phyloP scores from a whole-genome alignment of 37 sponge, comb jelly and placozoan species.

The Theonella swinhoei region DNA sequence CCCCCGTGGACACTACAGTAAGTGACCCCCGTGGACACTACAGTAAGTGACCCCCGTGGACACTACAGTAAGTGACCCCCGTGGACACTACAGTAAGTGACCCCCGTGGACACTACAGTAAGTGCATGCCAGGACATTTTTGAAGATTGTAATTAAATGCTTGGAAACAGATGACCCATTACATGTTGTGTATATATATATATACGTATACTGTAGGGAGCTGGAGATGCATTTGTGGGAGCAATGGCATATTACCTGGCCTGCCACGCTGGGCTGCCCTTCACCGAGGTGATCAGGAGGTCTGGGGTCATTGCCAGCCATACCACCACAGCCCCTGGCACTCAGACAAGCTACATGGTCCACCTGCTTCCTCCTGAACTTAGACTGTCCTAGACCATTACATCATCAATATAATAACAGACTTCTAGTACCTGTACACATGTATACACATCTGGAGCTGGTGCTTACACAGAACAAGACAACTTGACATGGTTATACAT shows the following conservation, averaged over 20 bases:
- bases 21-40: too few relatives aligned
- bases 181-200: too few relatives aligned
- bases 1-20: too few relatives aligned
- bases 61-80: too few relatives aligned
- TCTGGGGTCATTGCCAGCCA: constrained; percentile 75
- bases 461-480: not conserved
- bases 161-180: too few relatives aligned
- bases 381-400: not conserved
- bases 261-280: constrained; percentile 18
- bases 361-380: not conserved
- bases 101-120: too few relatives aligned
- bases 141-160: too few relatives aligned
- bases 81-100: too few relatives aligned
- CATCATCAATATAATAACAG: too few relatives aligned
- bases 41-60: too few relatives aligned
- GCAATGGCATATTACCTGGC: constrained; percentile 89
- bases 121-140: too few relatives aligned
- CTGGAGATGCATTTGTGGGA: constrained; percentile 99
- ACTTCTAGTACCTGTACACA: too few relatives aligned
- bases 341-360: constrained; percentile 86
- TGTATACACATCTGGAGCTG: not conserved
- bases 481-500: not conserved
- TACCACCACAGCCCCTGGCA: constrained; percentile 82
- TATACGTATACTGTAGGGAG: constrained; percentile 76
- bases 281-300: constrained; percentile 69